Evolutionary conservation across 2,888 invertebrate species (phyloP), one percentile per base, ranked within the genome.

Genomic region (Pyrrhia umbra): DNA sequence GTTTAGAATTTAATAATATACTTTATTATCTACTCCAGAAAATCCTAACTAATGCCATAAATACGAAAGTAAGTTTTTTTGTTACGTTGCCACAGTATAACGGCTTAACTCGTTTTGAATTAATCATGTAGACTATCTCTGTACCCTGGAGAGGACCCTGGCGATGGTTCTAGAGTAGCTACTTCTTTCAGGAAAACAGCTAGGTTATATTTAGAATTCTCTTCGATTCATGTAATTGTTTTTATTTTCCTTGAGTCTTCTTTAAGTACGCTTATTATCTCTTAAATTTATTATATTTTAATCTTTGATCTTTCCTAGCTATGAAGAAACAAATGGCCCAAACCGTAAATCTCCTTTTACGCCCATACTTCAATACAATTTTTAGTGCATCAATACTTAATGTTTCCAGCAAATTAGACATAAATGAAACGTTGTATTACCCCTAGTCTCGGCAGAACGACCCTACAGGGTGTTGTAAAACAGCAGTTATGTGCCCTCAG

Each of bases 391-490:
- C 80, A 85, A 85, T 85, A 79, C 74, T 79, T 85, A 81, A 85
- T 83, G 56, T 65, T 43, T 46, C 34, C 69, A 66, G 65, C 75
- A 86, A 88, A 88, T 89, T 88, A 88, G 87, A 85, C 82, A 85
- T 86, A 87, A 90, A 90, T 88, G 87, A 87, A 88, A 86, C 82
- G 84, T 78, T 79, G 80, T 85, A 88, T 83, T 85, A 85, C 85
- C 75, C 78, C 47, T 61, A 75, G 82, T 78, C 79, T 61, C 56
- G 56, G 46, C 63, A 61, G 49, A 87, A 90, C 84, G 86, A 85
- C 85, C 74, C 90, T 75, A 74, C 81, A 57, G 90, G 89, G 91
- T 83, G 87, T 76, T 81, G 86, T 91, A 89, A 90, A 90, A 85
- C 84, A 79, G 73, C 78, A 61, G 80, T 80, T 80, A 77, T 63